phyloP scores from a whole-genome alignment of 2,888 invertebrate genomes.

The Chymomyza fuscimana region DNA sequence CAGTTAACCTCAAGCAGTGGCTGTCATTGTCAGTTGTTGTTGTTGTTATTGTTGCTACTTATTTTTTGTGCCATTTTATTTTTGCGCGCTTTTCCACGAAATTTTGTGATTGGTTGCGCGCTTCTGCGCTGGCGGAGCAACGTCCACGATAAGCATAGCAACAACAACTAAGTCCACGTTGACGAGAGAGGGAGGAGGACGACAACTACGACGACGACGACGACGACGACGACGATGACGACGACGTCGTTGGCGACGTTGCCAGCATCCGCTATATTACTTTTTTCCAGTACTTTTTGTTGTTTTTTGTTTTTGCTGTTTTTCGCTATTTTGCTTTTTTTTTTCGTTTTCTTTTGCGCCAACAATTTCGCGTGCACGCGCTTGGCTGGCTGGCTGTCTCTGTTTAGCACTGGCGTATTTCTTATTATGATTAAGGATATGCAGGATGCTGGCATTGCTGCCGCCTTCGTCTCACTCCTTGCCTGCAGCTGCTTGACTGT shows the following conservation, averaged over 20 bases:
- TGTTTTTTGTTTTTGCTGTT: background rate
- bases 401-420: constrained; percentile 73
- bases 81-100: constrained; percentile 75
- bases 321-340: constrained; percentile 26
- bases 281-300: background rate
- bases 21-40: constrained; percentile 51
- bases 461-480: constrained; percentile 15
- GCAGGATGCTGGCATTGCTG: constrained; percentile 34
- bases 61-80: constrained; percentile 61
- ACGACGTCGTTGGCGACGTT: constrained; percentile 56
- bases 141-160: constrained; percentile 21
- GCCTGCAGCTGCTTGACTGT: background rate
- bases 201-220: constrained; percentile 49
- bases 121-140: constrained; percentile 12
- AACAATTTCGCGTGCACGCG: constrained; percentile 49
- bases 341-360: constrained; percentile 33
- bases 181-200: constrained; percentile 29
- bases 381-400: constrained; percentile 57
- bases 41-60: constrained; percentile 39
- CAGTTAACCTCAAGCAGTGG: constrained; percentile 47
- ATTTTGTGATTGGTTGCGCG: constrained; percentile 73
- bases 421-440: constrained; percentile 75
- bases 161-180: constrained; percentile 23
- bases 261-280: constrained; percentile 44
- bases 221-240: constrained; percentile 44